These are phyloP conservation scores for Himalopsyche phryganea DNA, from an alignment of 1,140 invertebrate genomes.

Conservation along the genomic window DNA sequence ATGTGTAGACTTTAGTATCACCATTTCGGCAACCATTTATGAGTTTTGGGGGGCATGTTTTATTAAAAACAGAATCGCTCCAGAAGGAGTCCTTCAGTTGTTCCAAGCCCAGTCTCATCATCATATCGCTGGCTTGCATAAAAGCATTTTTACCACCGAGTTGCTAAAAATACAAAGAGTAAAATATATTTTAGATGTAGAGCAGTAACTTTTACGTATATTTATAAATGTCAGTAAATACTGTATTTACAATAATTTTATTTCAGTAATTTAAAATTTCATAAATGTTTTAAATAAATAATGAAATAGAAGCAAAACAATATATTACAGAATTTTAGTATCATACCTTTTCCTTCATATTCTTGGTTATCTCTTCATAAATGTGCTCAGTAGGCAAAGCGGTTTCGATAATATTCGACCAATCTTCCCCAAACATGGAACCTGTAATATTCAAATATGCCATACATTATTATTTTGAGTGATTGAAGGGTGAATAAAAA, in stretches of 20 bases:
- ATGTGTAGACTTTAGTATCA: slow-evolving; percentile 52
- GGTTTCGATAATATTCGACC: slow-evolving; percentile 56
- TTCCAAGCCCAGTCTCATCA: slow-evolving; percentile 48
- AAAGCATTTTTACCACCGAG: slow-evolving; percentile 51
- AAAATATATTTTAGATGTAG: too few species aligned
- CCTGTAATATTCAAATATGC: slow-evolving; percentile 44
- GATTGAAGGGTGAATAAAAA: too few species aligned
- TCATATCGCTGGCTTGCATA: slow-evolving; percentile 49
- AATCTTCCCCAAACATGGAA: slow-evolving; percentile 57
- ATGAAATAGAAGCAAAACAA: too few species aligned
- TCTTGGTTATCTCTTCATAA: slow-evolving; percentile 55
- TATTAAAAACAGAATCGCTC: slow-evolving; percentile 53
- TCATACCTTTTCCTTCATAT: slow-evolving; percentile 56
- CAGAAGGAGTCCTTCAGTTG: slow-evolving; percentile 52
- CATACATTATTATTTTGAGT: too few species aligned
- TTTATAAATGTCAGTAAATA: too few species aligned
- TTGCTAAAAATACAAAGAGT: slow-evolving; percentile 42
- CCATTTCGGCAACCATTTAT: slow-evolving; percentile 54
- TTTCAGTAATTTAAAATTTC: too few species aligned
- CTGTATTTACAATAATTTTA: too few species aligned
- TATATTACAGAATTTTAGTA: too few species aligned
- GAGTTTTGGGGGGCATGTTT: slow-evolving; percentile 49
- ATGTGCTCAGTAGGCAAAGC: slow-evolving; percentile 54
- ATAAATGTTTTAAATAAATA: too few species aligned
- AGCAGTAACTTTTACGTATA: too few species aligned